These are phyloP conservation scores for Sebastes baramenuke DNA, from an alignment of 2,797 vertebrate genomes.

Conservation along the genomic window DNA sequence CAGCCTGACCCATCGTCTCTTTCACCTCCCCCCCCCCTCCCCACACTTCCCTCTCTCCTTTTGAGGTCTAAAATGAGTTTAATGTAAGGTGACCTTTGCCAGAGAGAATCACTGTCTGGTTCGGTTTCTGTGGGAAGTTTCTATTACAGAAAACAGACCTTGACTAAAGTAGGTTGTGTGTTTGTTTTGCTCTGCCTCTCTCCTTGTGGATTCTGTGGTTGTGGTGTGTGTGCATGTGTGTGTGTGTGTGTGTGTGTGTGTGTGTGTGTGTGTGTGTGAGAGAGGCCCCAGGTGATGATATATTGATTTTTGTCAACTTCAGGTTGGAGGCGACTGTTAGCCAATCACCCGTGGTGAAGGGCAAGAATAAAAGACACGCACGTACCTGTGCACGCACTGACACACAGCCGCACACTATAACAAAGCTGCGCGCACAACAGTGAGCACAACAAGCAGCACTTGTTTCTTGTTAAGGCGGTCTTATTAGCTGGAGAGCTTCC, in stretches of 20 bases:
- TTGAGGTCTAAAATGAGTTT: slow-evolving; percentile 50
- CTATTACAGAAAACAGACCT: slow-evolving; percentile 72
- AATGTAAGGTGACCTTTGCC: slow-evolving; percentile 71
- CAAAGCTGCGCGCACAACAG: slow-evolving; percentile 43
- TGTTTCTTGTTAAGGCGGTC: slow-evolving; percentile 63
- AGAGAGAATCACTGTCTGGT: slow-evolving; percentile 37
- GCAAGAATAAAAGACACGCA: slow-evolving; percentile 66
- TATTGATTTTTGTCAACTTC: slow-evolving; percentile 82
- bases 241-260: slow-evolving; percentile 8
- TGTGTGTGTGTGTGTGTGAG: slow-evolving; percentile 6
- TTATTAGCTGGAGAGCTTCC: slow-evolving; percentile 64
- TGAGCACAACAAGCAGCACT: slow-evolving; percentile 54
- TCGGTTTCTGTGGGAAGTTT: slow-evolving; percentile 65
- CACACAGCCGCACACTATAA: background rate
- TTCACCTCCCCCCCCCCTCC: background rate
- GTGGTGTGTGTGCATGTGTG: background rate
- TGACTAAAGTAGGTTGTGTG: slow-evolving; percentile 63
- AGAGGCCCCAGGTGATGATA: slow-evolving; percentile 73
- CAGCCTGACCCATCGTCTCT: slow-evolving; percentile 6
- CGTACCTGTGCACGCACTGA: slow-evolving; percentile 1
- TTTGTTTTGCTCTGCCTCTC: slow-evolving; percentile 60
- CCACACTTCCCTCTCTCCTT: background rate
- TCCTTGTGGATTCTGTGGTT: slow-evolving; percentile 41
- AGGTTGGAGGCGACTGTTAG: slow-evolving; percentile 78
- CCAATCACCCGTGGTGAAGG: slow-evolving; percentile 80